Conservation (phyloP, 1,140 invertebrate genomes). For the Aphidius gifuensis region DNA sequence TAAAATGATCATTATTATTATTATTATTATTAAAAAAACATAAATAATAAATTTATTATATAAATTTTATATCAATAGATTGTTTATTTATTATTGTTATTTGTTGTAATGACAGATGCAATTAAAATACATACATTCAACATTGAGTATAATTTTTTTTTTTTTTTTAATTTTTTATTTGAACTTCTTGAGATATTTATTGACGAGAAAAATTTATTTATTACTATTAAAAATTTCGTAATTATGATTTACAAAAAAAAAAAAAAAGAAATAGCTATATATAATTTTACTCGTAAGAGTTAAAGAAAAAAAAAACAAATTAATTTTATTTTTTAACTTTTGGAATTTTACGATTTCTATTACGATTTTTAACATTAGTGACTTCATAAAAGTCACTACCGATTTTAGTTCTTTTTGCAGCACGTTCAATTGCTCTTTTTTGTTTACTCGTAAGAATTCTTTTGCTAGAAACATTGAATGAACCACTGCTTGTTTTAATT, state of each 20-base stretch:
- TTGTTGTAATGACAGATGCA: no score
- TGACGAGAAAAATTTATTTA: no score
- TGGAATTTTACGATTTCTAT: slow-evolving; percentile 61
- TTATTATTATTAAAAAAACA: no score
- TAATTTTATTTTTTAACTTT: slow-evolving; percentile 37
- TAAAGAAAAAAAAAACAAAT: not conserved
- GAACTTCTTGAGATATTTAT: no score
- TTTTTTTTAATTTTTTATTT: no score
- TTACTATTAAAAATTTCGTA: not conserved
- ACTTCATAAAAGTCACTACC: slow-evolving; percentile 92
- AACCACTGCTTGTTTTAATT: slow-evolving; percentile 59
- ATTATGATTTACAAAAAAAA: not conserved
- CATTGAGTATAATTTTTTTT: no score
- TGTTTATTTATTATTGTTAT: no score
- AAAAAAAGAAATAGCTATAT: not conserved
- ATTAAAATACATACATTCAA: no score
- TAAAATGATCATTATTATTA: no score
- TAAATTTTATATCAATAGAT: no score
- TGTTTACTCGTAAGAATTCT: slow-evolving; percentile 73
- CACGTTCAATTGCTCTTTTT: slow-evolving; percentile 70
- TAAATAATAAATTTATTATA: no score
- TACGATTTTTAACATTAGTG: slow-evolving; percentile 89
- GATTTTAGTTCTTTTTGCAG: slow-evolving; percentile 78
- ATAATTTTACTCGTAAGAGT: not conserved
- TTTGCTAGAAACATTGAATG: slow-evolving; percentile 59